Percentiles rank a stretch among this genome's conserved stretches.
Conservation (phyloP, 2,797 vertebrate genomes). For the Hyperoplus immaculatus region DNA sequence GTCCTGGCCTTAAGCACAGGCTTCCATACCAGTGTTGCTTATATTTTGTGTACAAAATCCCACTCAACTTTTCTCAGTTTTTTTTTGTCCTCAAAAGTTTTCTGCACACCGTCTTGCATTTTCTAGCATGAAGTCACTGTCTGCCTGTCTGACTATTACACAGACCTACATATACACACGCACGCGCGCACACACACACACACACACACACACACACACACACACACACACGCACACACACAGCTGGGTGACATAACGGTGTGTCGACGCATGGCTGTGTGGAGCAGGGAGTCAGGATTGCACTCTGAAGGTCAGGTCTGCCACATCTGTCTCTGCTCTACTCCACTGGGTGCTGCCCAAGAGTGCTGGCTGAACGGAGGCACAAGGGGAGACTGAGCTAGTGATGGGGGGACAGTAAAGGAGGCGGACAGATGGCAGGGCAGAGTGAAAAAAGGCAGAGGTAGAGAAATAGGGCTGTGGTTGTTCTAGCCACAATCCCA, state of each 20-base stretch:
- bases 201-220: constrained; percentile 4
- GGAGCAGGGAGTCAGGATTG: constrained; percentile 54
- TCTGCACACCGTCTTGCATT: not conserved
- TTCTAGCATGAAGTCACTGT: not conserved
- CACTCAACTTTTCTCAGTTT: not conserved
- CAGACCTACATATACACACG: constrained; percentile 10
- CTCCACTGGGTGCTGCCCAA: constrained; percentile 11
- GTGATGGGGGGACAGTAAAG: not conserved
- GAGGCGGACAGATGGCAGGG: not conserved
- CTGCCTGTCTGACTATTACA: not conserved
- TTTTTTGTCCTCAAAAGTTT: not conserved
- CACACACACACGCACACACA: constrained; percentile 22
- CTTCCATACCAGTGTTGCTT: too few species aligned
- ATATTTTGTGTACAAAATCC: not conserved
- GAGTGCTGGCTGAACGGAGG: constrained; percentile 13
- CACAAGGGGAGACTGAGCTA: not conserved
- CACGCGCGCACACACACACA: not conserved
- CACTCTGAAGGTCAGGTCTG: constrained; percentile 57
- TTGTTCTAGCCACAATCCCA: not conserved
- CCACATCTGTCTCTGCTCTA: constrained; percentile 66
- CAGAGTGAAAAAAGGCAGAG: not conserved
- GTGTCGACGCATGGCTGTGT: constrained; percentile 48
- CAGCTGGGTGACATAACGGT: constrained; percentile 39
- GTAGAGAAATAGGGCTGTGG: not conserved
- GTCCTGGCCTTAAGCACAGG: too few species aligned